phyloP scores from a whole-genome alignment of 2,888 invertebrate genomes.

The Limnephilus marmoratus region DNA sequence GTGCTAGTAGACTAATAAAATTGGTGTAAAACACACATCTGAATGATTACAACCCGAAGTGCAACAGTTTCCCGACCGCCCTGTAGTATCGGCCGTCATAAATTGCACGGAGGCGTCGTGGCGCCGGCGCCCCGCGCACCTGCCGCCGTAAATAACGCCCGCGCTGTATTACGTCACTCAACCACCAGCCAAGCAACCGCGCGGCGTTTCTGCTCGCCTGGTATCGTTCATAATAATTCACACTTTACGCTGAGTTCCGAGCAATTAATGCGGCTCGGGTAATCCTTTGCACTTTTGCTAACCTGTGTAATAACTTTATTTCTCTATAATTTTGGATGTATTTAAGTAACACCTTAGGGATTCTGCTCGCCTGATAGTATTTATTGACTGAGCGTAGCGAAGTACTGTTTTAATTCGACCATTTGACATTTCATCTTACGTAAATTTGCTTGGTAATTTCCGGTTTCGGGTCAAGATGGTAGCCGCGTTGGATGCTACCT shows the following conservation, averaged over 20 bases:
- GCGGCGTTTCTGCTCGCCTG: neutral
- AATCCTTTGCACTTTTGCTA: too few species aligned
- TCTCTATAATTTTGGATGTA: neutral
- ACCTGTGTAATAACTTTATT: neutral
- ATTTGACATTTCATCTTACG: too few species aligned
- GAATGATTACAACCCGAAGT: neutral
- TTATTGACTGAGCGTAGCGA: too few species aligned
- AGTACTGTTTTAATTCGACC: too few species aligned
- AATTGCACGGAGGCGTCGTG: slow-evolving; percentile 67
- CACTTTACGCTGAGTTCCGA: neutral
- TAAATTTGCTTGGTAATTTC: too few species aligned
- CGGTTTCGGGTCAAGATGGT: too few species aligned
- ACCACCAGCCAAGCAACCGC: slow-evolving; percentile 3
- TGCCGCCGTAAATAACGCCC: slow-evolving; percentile 67
- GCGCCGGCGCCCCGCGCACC: slow-evolving; percentile 69
- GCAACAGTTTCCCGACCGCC: neutral
- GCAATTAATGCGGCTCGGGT: neutral
- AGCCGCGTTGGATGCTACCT: too few species aligned
- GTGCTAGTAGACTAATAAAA: neutral
- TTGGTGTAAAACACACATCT: neutral
- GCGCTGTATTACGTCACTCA: slow-evolving; percentile 67
- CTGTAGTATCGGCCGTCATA: slow-evolving; percentile 33
- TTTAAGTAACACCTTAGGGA: neutral
- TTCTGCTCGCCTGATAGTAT: neutral
- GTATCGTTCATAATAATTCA: neutral